Base-by-base conservation (phyloP, 2,888 invertebrate species). In the Hydriomena furcata region DNA sequence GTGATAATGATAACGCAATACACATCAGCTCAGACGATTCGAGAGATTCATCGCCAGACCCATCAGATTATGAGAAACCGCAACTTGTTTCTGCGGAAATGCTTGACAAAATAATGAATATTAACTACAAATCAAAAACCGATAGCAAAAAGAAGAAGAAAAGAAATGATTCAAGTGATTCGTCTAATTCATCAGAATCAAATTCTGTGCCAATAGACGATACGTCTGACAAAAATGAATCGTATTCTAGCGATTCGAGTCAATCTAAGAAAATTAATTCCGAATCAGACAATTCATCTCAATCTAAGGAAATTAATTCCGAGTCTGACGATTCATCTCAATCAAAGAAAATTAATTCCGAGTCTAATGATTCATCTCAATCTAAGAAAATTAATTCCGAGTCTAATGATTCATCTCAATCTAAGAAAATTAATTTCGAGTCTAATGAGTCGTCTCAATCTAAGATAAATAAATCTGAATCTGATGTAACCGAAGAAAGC, bases 91-190 rank as follows among this genome's bases (percentile, higher is more conserved):
- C 38, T 13, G 1, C 20, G 5, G 38, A 38, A 40, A 34, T 17
- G 31, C 38, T 46, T 11, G 8, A 32, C 7, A 12, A 32, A 38
- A 45, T 45, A 6, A 32, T 32, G 31, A 12, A 41, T 31, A 13
- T 6, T n/a, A 28, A 40, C 1, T 30, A n/a, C n/a, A 13, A 11
- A 30, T 5, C 21, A 0, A 28, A n/a, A n/a, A n/a, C n/a, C n/a
- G n/a, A n/a, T n/a, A n/a, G n/a, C n/a, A n/a, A n/a, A n/a, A n/a
- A n/a, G n/a, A n/a, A n/a, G n/a, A n/a, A n/a, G n/a, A n/a, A n/a
- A n/a, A n/a, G n/a, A n/a, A n/a, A n/a, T n/a, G n/a, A n/a, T n/a
- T n/a, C n/a, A n/a, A n/a, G n/a, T n/a, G n/a, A n/a, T n/a, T n/a
- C n/a, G n/a, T n/a, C n/a, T n/a, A n/a, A n/a, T n/a, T n/a, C n/a